Evolutionary conservation across 2,113 vertebrate genomes (phyloP).

Genomic region (Daboia siamensis): DNA sequence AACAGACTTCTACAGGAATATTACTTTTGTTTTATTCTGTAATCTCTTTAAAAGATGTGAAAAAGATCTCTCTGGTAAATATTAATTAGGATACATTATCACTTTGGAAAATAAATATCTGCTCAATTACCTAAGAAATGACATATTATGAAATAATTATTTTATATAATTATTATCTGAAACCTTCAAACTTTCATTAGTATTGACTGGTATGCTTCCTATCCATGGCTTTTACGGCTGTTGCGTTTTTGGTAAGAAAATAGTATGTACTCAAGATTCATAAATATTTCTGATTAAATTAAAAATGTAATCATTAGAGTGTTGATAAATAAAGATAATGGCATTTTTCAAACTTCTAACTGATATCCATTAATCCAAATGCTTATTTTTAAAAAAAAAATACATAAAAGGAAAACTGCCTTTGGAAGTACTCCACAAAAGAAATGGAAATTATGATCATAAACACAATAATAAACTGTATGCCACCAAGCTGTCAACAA

Average conservation of each 20-base stretch:
- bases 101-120: conserved; percentile 7
- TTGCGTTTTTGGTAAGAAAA: neutral
- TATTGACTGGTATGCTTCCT: neutral
- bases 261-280: neutral
- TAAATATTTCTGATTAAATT: neutral
- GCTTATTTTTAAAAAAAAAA: neutral
- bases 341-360: neutral
- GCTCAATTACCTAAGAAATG: neutral
- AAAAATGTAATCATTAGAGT: neutral
- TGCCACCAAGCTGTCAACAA: neutral
- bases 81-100: neutral
- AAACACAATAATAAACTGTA: neutral
- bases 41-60: neutral
- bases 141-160: neutral
- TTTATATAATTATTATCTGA: neutral
- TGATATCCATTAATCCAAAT: neutral
- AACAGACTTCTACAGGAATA: neutral
- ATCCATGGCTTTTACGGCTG: neutral
- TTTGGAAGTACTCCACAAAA: neutral
- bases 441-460: neutral
- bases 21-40: neutral
- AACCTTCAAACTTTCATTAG: neutral
- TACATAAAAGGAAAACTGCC: neutral
- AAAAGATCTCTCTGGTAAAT: neutral
- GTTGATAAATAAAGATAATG: neutral